Percentiles rank a stretch among this genome's conserved stretches.
These are phyloP conservation scores for Ernsta delagoae DNA, from an alignment of 2,888 invertebrate species.

Conservation along the genomic window DNA sequence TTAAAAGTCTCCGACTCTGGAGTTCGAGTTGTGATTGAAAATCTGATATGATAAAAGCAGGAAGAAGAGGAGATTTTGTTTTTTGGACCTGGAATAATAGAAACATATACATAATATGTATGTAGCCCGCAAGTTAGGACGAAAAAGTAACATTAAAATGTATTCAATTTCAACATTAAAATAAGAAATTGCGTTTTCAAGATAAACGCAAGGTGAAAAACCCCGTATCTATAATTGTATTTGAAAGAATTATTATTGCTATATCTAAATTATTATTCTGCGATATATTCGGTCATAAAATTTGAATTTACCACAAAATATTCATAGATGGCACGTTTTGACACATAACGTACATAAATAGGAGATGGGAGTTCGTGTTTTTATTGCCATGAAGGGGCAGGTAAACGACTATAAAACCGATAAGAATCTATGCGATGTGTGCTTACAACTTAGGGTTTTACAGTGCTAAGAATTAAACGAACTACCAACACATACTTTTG, in stretches of 20 bases:
- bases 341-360: constrained; percentile 14
- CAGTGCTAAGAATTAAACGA: no score
- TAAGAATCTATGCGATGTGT: constrained; percentile 12
- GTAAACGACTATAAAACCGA: constrained; percentile 22
- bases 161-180: no score
- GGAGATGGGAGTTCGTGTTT: not conserved
- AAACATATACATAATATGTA: no score
- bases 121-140: no score
- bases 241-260: not conserved
- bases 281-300: constrained; percentile 20
- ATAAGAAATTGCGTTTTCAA: no score
- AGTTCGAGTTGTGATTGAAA: constrained; percentile 2
- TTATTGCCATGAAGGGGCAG: constrained; percentile 16
- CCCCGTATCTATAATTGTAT: not conserved
- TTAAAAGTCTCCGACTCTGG: not conserved
- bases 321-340: constrained; percentile 16
- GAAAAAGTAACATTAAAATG: no score
- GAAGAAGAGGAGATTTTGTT: no score
- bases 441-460: not conserved
- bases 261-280: not conserved
- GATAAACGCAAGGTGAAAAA: no score
- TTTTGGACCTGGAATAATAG: no score
- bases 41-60: not conserved
- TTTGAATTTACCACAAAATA: constrained; percentile 14
- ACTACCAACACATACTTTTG: no score